phyloP scores from a whole-genome alignment of 2,888 invertebrate genomes.

The Ornithoptera priamus region DNA sequence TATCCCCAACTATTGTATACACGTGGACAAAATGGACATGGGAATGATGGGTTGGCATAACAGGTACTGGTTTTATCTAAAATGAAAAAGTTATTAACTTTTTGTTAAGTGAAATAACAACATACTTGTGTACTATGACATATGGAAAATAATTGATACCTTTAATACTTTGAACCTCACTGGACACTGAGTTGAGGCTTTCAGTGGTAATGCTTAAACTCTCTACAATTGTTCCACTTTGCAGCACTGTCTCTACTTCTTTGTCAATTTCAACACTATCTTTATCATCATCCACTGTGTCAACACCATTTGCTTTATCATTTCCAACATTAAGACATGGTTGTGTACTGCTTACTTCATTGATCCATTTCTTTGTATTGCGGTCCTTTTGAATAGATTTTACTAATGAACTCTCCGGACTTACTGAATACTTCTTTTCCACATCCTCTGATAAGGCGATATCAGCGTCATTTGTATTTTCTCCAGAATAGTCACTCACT shows the following conservation, averaged over 20 bases:
- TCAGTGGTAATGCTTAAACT: constrained; percentile 70
- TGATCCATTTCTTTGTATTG: constrained; percentile 63
- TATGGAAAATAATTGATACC: constrained; percentile 44
- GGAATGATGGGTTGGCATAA: constrained; percentile 78
- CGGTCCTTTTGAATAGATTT: constrained; percentile 50
- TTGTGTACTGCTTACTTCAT: constrained; percentile 72
- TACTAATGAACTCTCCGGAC: constrained; percentile 46
- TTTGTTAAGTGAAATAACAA: not conserved
- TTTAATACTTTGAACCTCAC: constrained; percentile 67
- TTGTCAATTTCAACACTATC: constrained; percentile 71
- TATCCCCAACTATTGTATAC: constrained; percentile 84
- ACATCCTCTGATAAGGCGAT: constrained; percentile 61
- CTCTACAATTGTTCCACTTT: constrained; percentile 74
- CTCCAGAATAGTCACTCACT: constrained; percentile 65
- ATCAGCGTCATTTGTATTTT: constrained; percentile 68
- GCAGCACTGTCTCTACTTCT: constrained; percentile 72
- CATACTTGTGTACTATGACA: not conserved
- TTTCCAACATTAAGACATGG: constrained; percentile 56
- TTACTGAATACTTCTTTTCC: constrained; percentile 58
- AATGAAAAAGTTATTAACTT: constrained; percentile 4
- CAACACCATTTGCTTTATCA: constrained; percentile 52
- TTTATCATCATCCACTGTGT: constrained; percentile 54
- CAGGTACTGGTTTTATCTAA: constrained; percentile 60
- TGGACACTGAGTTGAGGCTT: constrained; percentile 64
- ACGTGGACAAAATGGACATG: constrained; percentile 82